Conservation (phyloP, 2,113 vertebrate species). For the Callipepla californica region DNA sequence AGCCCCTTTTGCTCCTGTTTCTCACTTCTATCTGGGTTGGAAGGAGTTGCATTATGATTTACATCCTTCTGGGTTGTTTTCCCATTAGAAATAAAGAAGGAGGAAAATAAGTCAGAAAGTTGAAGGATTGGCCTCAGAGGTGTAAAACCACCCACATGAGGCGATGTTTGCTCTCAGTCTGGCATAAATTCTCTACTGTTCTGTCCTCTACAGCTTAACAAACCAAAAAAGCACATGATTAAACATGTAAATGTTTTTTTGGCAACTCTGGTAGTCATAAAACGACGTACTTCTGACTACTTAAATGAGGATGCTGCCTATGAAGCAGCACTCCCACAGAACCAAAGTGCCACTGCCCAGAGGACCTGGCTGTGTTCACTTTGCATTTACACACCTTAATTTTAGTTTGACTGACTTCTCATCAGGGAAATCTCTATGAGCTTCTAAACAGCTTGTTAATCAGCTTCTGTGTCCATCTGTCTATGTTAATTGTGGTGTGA, state of each 20-base stretch:
- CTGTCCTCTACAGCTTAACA: background rate
- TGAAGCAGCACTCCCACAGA: background rate
- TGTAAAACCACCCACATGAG: slow-evolving; percentile 66
- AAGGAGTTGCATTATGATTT: slow-evolving; percentile 56
- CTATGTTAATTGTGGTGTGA: background rate
- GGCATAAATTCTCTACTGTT: slow-evolving; percentile 53
- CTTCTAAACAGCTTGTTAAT: background rate
- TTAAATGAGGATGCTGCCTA: background rate
- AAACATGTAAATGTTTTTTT: background rate
- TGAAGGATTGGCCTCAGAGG: slow-evolving; percentile 60
- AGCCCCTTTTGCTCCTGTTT: slow-evolving; percentile 25
- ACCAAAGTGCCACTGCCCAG: background rate
- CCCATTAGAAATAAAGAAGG: slow-evolving; percentile 64
- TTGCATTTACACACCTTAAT: background rate
- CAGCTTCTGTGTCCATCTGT: background rate
- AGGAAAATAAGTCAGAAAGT: slow-evolving; percentile 40
- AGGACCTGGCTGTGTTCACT: background rate
- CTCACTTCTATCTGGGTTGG: background rate
- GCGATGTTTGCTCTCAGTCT: slow-evolving; percentile 66
- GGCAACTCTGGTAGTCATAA: background rate
- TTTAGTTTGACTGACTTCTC: background rate
- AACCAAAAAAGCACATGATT: background rate
- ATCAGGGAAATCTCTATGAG: background rate
- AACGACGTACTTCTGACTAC: accelerated
- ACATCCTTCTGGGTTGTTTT: slow-evolving; percentile 59